phyloP scores from a whole-genome alignment of 2,888 invertebrate species.

The Pecten maximus region DNA sequence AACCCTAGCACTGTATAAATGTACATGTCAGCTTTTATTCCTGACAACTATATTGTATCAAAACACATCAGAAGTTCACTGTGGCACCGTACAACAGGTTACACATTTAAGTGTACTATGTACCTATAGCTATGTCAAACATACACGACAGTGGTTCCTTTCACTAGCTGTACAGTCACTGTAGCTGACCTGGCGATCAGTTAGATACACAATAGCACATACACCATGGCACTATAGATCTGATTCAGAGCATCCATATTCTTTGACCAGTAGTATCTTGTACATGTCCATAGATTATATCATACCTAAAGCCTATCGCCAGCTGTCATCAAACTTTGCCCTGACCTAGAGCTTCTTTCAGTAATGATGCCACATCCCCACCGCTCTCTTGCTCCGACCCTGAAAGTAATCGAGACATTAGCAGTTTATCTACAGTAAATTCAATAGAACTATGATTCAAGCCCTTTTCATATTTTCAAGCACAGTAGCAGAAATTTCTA shows the following conservation, averaged over 20 bases:
- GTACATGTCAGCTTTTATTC: background rate
- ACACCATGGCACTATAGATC: too few species aligned
- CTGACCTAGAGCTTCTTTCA: conserved; percentile 87
- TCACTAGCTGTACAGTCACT: background rate
- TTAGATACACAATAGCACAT: background rate
- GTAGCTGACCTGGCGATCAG: background rate
- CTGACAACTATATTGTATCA: background rate
- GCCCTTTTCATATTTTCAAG: too few species aligned
- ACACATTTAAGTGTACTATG: background rate
- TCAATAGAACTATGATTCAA: too few species aligned
- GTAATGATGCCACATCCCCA: conserved; percentile 89
- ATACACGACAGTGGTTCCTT: background rate
- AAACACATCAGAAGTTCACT: background rate
- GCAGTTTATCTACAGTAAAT: too few species aligned
- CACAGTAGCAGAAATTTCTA: too few species aligned
- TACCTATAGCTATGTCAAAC: background rate
- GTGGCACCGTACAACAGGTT: background rate
- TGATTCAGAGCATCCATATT: background rate
- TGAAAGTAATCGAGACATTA: conserved; percentile 48
- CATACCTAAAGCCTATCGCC: background rate
- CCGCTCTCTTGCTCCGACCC: conserved; percentile 64
- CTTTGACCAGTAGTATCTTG: background rate
- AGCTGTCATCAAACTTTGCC: conserved; percentile 35
- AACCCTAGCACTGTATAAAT: background rate
- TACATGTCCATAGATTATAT: background rate